Percentiles rank a stretch among this genome's conserved stretches.
phyloP scores from a whole-genome alignment of 2,797 vertebrate genomes.

The Chanos chanos region DNA sequence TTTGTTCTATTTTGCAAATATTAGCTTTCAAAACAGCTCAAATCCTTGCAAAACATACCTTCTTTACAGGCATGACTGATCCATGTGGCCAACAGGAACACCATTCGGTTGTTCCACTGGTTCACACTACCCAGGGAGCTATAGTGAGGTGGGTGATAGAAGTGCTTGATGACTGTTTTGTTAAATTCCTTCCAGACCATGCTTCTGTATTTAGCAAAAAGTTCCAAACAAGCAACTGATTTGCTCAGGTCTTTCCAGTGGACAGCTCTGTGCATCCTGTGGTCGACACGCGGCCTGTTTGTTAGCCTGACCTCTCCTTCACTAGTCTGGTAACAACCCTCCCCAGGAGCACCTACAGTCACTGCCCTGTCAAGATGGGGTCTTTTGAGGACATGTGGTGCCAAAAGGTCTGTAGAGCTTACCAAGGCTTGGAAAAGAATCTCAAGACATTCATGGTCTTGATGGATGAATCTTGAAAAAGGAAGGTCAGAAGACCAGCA shows the following conservation, averaged over 20 bases:
- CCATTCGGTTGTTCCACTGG: constrained; percentile 51
- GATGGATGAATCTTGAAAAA: constrained; percentile 37
- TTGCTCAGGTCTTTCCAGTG: constrained; percentile 55
- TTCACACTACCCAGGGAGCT: constrained; percentile 50
- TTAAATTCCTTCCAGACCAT: constrained; percentile 58
- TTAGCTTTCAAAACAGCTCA: background rate
- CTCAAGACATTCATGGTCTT: constrained; percentile 48
- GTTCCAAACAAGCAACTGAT: constrained; percentile 43
- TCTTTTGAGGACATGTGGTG: constrained; percentile 41
- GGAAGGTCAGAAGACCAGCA: constrained; percentile 25
- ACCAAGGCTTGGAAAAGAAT: constrained; percentile 56
- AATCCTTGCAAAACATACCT: constrained; percentile 37
- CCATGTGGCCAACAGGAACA: constrained; percentile 46
- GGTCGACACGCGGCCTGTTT: background rate
- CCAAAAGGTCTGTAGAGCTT: constrained; percentile 57
- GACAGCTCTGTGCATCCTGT: constrained; percentile 41
- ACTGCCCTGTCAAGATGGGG: constrained; percentile 10
- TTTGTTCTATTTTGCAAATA: background rate
- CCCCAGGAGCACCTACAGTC: constrained; percentile 5
- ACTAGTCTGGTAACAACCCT: background rate
- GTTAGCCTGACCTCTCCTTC: constrained; percentile 7
- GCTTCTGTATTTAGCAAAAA: constrained; percentile 56
- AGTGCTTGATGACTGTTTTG: constrained; percentile 45
- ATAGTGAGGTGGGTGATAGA: constrained; percentile 44
- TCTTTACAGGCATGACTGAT: constrained; percentile 43